Evolutionary conservation across 2,113 vertebrate species (phyloP).

Genomic region (Austrofundulus limnaeus): DNA sequence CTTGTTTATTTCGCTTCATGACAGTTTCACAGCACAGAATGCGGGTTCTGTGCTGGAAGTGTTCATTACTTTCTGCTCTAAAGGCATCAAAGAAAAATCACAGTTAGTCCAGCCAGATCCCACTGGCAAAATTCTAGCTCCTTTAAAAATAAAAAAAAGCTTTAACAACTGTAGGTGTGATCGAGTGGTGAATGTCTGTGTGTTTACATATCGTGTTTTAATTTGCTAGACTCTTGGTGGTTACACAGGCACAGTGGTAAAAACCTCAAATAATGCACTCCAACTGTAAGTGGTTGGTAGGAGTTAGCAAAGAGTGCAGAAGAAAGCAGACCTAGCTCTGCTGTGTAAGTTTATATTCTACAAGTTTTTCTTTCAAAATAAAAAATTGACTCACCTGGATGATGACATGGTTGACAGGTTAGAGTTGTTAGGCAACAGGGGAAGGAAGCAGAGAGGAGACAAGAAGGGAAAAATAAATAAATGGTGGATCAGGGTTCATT

Average conservation of each 20-base stretch:
- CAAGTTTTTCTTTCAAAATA: no score
- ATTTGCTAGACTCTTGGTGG: conserved; percentile 8
- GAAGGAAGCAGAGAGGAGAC: conserved; percentile 34
- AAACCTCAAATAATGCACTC: conserved; percentile 7
- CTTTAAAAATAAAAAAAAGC: conserved; percentile 37
- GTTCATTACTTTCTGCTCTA: conserved; percentile 50
- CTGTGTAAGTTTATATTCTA: conserved; percentile 5
- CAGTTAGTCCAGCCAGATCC: conserved; percentile 57
- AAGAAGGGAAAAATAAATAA: conserved; percentile 40
- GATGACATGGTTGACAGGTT: conserved; percentile 26
- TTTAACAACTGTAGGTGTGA: conserved; percentile 36
- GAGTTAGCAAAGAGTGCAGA: not conserved
- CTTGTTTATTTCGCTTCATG: conserved; percentile 38
- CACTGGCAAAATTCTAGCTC: conserved; percentile 15
- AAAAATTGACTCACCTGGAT: conserved; percentile 70
- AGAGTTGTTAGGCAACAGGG: conserved; percentile 11
- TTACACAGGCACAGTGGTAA: not conserved
- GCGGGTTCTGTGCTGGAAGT: conserved; percentile 22
- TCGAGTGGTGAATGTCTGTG: conserved; percentile 19
- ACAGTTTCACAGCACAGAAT: conserved; percentile 41
- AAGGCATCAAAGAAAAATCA: conserved; percentile 54
- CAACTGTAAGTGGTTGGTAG: not conserved
- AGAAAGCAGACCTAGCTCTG: no score
- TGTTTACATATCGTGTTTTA: conserved; percentile 22
- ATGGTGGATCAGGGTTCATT: not conserved